These are phyloP conservation scores for Aegithalos caudatus DNA, from an alignment of 2,113 vertebrate species.

Conservation along the genomic window DNA sequence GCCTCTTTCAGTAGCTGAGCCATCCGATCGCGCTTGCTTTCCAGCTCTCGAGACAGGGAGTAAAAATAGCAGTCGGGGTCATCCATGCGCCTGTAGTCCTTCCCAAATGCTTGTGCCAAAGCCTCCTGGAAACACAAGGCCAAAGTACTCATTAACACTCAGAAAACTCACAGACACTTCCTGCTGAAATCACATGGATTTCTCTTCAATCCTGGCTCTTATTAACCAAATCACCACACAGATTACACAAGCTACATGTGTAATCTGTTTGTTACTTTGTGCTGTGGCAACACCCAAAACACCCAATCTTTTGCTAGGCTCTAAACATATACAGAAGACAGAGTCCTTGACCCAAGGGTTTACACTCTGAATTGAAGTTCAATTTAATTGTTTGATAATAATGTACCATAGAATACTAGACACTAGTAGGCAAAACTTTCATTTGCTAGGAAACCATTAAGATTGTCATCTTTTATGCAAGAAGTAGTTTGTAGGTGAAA, in stretches of 20 bases:
- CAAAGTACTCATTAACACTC: not conserved
- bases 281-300: not conserved
- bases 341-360: not conserved
- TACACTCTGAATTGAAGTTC: not conserved
- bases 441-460: not conserved
- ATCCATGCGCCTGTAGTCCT: constrained; percentile 83
- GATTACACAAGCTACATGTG: not conserved
- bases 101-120: constrained; percentile 83
- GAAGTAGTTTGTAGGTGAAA: not conserved
- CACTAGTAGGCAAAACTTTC: not conserved
- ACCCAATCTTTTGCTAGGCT: not conserved
- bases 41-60: constrained; percentile 83
- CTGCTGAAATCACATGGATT: not conserved
- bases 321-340: not conserved
- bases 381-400: not conserved
- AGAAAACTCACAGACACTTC: not conserved
- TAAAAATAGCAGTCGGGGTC: constrained; percentile 90
- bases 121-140: constrained; percentile 81
- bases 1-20: constrained; percentile 77
- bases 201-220: not conserved
- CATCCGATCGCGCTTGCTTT: constrained; percentile 87
- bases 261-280: not conserved
- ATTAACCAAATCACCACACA: not conserved
- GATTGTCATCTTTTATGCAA: not conserved
- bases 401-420: not conserved